phyloP scores from a whole-genome alignment of 1,140 invertebrate genomes.

The Apocrypta bakeri region DNA sequence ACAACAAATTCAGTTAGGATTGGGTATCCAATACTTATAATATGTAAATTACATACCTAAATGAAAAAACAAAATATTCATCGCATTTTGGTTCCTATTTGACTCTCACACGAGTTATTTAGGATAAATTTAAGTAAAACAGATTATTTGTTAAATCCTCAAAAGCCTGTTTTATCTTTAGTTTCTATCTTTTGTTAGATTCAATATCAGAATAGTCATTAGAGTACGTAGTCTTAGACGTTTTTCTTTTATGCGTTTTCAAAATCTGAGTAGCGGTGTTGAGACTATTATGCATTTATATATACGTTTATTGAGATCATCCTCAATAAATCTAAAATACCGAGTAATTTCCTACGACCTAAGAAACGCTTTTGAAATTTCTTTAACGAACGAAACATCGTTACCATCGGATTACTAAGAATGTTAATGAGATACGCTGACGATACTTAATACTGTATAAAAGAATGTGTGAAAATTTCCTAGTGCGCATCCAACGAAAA shows the following conservation, averaged over 20 bases:
- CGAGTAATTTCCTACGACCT: background rate
- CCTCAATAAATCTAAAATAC: background rate
- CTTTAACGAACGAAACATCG: too few species aligned
- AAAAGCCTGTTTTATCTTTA: slow-evolving; percentile 10
- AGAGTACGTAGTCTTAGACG: background rate
- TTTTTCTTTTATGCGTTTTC: slow-evolving; percentile 23
- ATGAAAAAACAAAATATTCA: slow-evolving; percentile 3
- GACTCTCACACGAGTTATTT: slow-evolving; percentile 14
- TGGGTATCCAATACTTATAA: slow-evolving; percentile 71
- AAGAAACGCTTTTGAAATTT: background rate
- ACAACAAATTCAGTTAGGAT: slow-evolving; percentile 70
- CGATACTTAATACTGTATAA: slow-evolving; percentile 3
- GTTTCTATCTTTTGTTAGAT: slow-evolving; percentile 5
- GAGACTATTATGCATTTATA: slow-evolving; percentile 28
- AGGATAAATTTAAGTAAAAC: slow-evolving; percentile 23
- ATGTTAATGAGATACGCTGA: background rate
- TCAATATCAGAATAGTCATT: slow-evolving; percentile 22
- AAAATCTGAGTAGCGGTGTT: background rate
- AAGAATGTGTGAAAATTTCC: background rate
- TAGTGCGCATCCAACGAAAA: slow-evolving; percentile 13
- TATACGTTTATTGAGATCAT: background rate
- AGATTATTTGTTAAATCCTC: slow-evolving; percentile 20
- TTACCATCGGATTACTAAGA: background rate
- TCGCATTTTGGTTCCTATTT: slow-evolving; percentile 28
- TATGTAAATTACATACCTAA: background rate